Base-by-base conservation (phyloP, 2,113 vertebrate genomes). In the Rhombomys opimus region DNA sequence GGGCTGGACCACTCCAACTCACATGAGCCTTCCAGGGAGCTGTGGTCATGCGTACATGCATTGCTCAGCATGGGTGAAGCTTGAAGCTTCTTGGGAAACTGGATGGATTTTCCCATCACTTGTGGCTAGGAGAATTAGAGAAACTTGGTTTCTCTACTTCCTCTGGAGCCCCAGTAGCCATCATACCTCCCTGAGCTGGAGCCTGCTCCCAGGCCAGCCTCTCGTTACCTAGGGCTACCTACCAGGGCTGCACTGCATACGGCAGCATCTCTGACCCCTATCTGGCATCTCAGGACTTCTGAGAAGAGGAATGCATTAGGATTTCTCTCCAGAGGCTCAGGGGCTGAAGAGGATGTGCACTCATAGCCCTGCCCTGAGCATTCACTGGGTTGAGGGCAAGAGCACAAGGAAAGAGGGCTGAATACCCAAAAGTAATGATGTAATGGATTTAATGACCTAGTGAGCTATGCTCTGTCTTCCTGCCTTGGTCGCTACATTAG, bases 41-140 rank as follows among this genome's bases (percentile, higher is more conserved):
- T 8, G 7, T 7, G 30, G n/a, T 27, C 30, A 30, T 3, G 1
- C 8, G 38, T 27, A 27, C 0, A 3, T 13, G 13, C 12, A 25
- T 0, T 27, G 4, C 20, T 85, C 7, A 7, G 20, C n/a, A 32
- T 68, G 32, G 30, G 70, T 23, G 4, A 22, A 68, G 57, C 4
- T 27, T 6, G 35, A 52, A 68, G 38, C 18, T 18, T 50, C 6
- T 4, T 32, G 32, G 50, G 41, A 70, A 96, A 35, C 6, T 22
- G 0, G 20, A 54, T 13, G 27, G 87, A 46, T 54, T 68, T 13
- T 81, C 46, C 32, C 13, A 13, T 15, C 38, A 12, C 15, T 59
- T 30, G n/a, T 1, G 11, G 27, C 57, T 46, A 12, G 17, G 41
- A 46, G 11, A 12, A 61, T 7, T 25, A 90, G 41, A 8, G 20